Percentiles rank a stretch among this genome's conserved stretches.
Conservation (phyloP, 2,888 invertebrate genomes). For the Apodemia zela region DNA sequence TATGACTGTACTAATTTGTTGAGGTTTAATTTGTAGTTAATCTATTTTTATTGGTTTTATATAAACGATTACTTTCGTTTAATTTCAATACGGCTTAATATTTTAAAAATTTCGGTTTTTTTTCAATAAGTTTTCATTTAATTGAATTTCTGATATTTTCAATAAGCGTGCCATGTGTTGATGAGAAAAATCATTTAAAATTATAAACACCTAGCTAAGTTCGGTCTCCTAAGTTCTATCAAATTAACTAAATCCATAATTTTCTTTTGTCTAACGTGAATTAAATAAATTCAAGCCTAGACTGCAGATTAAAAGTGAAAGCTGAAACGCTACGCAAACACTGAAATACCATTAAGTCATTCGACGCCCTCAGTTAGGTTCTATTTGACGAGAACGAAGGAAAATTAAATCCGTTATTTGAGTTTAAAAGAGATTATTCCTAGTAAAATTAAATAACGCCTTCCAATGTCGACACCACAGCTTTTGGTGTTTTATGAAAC, state of each 20-base stretch:
- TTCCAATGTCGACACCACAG: background rate
- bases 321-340: constrained; percentile 63
- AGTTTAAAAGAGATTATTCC: constrained; percentile 30
- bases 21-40: too few species aligned
- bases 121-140: too few species aligned
- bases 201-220: too few species aligned
- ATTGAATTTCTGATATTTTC: too few species aligned
- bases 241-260: constrained; percentile 15
- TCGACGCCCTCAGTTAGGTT: constrained; percentile 52
- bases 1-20: too few species aligned
- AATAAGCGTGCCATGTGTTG: too few species aligned
- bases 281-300: constrained; percentile 34
- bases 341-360: constrained; percentile 70
- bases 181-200: too few species aligned
- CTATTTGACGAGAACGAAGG: constrained; percentile 52
- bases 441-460: constrained; percentile 25
- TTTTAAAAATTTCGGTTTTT: too few species aligned
- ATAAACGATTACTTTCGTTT: too few species aligned
- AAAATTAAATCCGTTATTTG: constrained; percentile 33
- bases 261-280: constrained; percentile 16
- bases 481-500: background rate
- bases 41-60: too few species aligned
- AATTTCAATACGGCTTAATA: too few species aligned
- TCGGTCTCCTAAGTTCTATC: too few species aligned
- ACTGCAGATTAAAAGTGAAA: constrained; percentile 57